Percentiles rank a stretch among this genome's conserved stretches.
These are phyloP conservation scores for Sciaenops ocellatus DNA, from an alignment of 2,797 vertebrate genomes.

Conservation along the genomic window DNA sequence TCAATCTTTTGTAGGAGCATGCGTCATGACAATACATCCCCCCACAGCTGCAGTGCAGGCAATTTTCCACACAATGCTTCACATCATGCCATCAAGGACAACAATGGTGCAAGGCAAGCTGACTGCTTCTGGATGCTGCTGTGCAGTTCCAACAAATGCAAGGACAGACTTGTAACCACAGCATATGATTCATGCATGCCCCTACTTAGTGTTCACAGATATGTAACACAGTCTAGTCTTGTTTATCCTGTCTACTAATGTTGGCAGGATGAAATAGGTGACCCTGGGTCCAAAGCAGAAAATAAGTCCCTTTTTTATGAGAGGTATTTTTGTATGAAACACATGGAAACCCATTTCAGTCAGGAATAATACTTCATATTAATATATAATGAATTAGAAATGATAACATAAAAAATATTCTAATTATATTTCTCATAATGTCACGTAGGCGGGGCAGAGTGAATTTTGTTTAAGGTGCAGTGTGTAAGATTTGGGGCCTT, in stretches of 20 bases:
- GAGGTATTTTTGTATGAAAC: constrained; percentile 11
- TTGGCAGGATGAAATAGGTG: constrained; percentile 1
- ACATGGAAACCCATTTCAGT: not conserved
- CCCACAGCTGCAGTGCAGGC: constrained; percentile 47
- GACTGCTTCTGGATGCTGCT: constrained; percentile 39
- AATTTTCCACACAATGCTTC: constrained; percentile 71
- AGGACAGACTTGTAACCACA: constrained; percentile 29
- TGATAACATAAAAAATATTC: too few species aligned
- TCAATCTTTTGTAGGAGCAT: constrained; percentile 61
- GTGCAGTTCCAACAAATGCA: constrained; percentile 20
- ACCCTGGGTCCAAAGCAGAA: constrained; percentile 5
- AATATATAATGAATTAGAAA: too few species aligned
- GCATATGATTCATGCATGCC: constrained; percentile 34
- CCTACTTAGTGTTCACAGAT: constrained; percentile 14
- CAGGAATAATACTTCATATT: not conserved
- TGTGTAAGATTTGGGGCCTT: too few species aligned
- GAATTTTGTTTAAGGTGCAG: too few species aligned
- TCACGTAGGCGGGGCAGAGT: too few species aligned
- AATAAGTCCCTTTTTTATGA: constrained; percentile 5
- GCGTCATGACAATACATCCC: constrained; percentile 50
- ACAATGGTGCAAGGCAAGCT: constrained; percentile 49
- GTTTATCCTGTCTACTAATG: constrained; percentile 25
- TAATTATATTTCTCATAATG: too few species aligned
- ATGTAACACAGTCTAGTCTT: constrained; percentile 32
- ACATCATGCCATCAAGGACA: constrained; percentile 61